phyloP scores from a whole-genome alignment of 2,797 vertebrate species.

The Ciconia nigra region DNA sequence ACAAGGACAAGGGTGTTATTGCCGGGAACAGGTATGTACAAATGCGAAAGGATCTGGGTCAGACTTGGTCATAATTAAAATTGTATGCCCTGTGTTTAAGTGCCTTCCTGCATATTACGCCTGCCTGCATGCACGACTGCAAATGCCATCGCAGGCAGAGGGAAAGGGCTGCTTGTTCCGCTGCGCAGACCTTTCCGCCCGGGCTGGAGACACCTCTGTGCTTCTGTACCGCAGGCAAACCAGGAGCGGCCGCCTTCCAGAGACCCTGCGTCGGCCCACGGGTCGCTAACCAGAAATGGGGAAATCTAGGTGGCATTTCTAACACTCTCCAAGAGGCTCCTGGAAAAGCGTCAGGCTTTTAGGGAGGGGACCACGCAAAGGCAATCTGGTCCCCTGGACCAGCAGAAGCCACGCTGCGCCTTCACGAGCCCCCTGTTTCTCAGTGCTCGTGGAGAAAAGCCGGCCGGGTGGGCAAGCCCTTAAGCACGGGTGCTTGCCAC shows the following conservation, averaged over 20 bases:
- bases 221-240: accelerated
- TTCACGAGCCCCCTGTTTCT: accelerated
- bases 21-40: not conserved
- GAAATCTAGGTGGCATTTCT: not conserved
- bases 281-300: accelerated
- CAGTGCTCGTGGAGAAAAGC: not conserved
- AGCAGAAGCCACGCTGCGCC: not conserved
- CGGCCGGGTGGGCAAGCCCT: not conserved
- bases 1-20: not conserved
- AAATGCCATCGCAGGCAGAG: not conserved
- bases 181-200: not conserved
- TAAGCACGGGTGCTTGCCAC: accelerated
- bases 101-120: not conserved
- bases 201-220: not conserved
- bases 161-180: not conserved
- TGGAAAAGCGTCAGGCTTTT: accelerated
- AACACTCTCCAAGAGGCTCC: accelerated
- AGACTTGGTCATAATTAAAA: not conserved
- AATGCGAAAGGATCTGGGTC: not conserved
- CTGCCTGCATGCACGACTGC: not conserved
- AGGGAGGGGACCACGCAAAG: not conserved
- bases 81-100: not conserved
- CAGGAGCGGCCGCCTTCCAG: not conserved
- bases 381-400: not conserved
- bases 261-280: accelerated